Conservation (phyloP, 1,140 invertebrate species). For the Zophobas morio region DNA sequence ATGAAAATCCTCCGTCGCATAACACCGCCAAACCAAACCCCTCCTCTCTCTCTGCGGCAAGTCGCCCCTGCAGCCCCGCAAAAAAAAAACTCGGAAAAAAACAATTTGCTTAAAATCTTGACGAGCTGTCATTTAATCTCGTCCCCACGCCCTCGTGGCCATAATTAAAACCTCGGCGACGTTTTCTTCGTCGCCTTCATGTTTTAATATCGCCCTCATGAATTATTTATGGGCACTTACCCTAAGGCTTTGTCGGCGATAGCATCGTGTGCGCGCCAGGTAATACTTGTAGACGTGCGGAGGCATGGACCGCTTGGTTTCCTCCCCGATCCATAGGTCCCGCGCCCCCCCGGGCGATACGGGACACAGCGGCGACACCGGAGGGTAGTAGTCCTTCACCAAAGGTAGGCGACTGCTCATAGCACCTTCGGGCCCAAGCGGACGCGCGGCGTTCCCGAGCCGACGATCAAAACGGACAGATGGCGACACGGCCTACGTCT, state of each 20-base stretch:
- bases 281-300: slow-evolving; percentile 81
- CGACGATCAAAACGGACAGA: background rate
- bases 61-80: background rate
- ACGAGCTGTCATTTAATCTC: background rate
- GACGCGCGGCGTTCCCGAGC: background rate
- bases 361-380: slow-evolving; percentile 62
- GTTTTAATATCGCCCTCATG: slow-evolving; percentile 45
- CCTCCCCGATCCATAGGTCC: slow-evolving; percentile 78
- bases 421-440: slow-evolving; percentile 33
- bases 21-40: no score
- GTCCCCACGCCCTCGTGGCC: background rate
- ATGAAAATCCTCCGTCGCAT: no score
- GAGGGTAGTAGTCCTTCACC: slow-evolving; percentile 61
- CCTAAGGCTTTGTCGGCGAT: slow-evolving; percentile 72
- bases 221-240: slow-evolving; percentile 67
- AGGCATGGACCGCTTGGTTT: slow-evolving; percentile 75
- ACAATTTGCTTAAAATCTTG: slow-evolving; percentile 17
- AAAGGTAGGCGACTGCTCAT: slow-evolving; percentile 61
- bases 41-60: background rate
- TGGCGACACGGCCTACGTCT: background rate
- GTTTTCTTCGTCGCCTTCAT: slow-evolving; percentile 36
- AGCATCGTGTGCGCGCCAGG: slow-evolving; percentile 72
- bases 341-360: slow-evolving; percentile 63
- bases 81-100: background rate
- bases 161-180: slow-evolving; percentile 42